Evolutionary conservation across 2,888 invertebrate genomes (phyloP).

Genomic region (Drosophila atripex): DNA sequence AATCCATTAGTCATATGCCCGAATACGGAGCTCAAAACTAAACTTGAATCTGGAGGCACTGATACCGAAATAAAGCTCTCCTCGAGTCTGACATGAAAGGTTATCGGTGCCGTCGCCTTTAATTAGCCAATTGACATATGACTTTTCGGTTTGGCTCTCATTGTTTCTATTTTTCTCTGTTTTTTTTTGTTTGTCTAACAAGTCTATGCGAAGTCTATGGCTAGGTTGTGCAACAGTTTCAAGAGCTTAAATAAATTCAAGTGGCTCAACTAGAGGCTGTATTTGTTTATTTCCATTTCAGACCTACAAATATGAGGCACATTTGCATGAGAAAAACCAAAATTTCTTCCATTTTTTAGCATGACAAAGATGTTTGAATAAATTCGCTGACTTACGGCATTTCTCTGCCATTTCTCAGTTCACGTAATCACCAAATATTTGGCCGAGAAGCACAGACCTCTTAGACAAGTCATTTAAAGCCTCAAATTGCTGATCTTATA

Average conservation of each 20-base stretch:
- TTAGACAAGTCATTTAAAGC: not conserved
- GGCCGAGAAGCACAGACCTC: not conserved
- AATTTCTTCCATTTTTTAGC: constrained; percentile 21
- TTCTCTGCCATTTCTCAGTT: not conserved
- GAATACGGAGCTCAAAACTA: constrained; percentile 27
- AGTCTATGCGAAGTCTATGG: not conserved
- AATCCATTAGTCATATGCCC: constrained; percentile 37
- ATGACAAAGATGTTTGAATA: constrained; percentile 22
- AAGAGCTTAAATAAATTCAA: constrained; percentile 17
- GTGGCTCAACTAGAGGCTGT: constrained; percentile 27
- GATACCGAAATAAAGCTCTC: constrained; percentile 30
- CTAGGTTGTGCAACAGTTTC: constrained; percentile 29
- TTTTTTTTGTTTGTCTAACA: constrained; percentile 6
- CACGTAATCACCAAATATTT: constrained; percentile 1
- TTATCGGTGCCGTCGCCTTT: constrained; percentile 59
- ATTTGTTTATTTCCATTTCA: constrained; percentile 17
- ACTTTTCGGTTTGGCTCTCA: constrained; percentile 53
- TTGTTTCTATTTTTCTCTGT: constrained; percentile 5
- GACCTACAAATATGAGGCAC: not conserved
- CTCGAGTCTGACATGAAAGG: constrained; percentile 65
- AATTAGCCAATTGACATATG: constrained; percentile 78
- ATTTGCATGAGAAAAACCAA: constrained; percentile 36
- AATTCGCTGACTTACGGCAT: constrained; percentile 5
- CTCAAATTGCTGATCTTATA: constrained; percentile 5
- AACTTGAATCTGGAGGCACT: constrained; percentile 46